These are phyloP conservation scores for Papilio xuthus DNA, from an alignment of 1,140 invertebrate species.

Conservation along the genomic window DNA sequence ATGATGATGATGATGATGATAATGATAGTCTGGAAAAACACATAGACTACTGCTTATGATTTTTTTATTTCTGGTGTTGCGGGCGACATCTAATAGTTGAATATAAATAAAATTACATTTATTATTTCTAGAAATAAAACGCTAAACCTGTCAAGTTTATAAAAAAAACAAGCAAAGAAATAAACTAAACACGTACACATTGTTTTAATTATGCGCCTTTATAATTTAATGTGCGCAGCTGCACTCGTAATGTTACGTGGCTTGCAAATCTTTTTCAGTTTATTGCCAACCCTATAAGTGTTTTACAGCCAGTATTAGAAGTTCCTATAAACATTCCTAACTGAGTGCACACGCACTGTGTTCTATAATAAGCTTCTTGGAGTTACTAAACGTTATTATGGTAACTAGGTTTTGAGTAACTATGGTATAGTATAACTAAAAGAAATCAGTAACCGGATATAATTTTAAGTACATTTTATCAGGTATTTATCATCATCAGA, in stretches of 20 bases:
- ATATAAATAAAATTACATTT: not conserved
- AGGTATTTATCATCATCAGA: too few relatives aligned
- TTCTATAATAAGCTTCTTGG: constrained; percentile 47
- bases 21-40: too few relatives aligned
- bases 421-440: too few relatives aligned
- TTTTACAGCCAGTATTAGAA: constrained; percentile 51
- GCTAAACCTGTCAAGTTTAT: not conserved
- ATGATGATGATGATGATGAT: too few relatives aligned
- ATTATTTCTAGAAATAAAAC: not conserved
- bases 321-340: constrained; percentile 58
- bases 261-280: constrained; percentile 59
- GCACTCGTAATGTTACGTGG: constrained; percentile 53
- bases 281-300: constrained; percentile 53
- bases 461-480: too few relatives aligned
- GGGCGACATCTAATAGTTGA: too few relatives aligned
- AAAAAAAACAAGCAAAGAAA: constrained; percentile 1
- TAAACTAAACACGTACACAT: constrained; percentile 25
- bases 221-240: constrained; percentile 46
- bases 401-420: not conserved
- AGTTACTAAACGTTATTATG: not conserved
- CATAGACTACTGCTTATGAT: too few relatives aligned
- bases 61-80: too few relatives aligned
- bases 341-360: constrained; percentile 43
- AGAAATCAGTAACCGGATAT: too few relatives aligned
- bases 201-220: constrained; percentile 34